Evolutionary conservation across 92 coral and sea anemone species (phyloP).

Genomic region (Hydrozoanthus gracilis): DNA sequence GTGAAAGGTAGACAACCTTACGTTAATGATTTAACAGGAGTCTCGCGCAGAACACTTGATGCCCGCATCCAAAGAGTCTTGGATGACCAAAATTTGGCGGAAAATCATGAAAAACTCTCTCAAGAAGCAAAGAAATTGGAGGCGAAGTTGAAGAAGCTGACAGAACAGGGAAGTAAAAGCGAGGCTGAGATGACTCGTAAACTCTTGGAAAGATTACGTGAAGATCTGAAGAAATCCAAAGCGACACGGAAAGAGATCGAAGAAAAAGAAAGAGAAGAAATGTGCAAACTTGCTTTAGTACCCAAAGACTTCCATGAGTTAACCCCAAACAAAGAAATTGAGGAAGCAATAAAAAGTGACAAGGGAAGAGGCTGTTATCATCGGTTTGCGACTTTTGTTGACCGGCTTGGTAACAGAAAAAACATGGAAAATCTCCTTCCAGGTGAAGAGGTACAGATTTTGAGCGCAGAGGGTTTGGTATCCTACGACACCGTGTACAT

Average conservation of each 20-base stretch:
- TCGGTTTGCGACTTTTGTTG: slow-evolving; percentile 46
- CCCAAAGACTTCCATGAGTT: too few relatives aligned
- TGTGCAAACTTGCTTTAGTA: too few relatives aligned
- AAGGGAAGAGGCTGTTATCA: slow-evolving; percentile 29
- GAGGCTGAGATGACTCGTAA: too few relatives aligned
- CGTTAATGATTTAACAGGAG: slow-evolving; percentile 25
- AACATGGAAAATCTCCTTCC: slow-evolving; percentile 17
- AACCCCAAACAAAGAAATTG: too few relatives aligned
- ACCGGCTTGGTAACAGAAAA: not conserved
- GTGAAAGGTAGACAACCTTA: slow-evolving; percentile 20
- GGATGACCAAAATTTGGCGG: slow-evolving; percentile 14
- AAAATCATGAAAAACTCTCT: not conserved
- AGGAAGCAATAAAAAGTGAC: not conserved
- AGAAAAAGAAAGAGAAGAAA: too few relatives aligned
- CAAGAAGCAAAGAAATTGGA: not conserved
- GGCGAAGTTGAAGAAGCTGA: not conserved
- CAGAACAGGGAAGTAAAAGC: too few relatives aligned
- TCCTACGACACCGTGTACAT: slow-evolving; percentile 12
- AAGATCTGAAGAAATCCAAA: too few relatives aligned
- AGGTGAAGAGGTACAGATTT: slow-evolving; percentile 48
- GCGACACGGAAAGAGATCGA: too few relatives aligned
- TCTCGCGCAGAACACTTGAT: slow-evolving; percentile 33
- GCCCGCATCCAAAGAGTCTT: slow-evolving; percentile 28
- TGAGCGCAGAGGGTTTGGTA: not conserved
- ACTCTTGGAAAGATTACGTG: too few relatives aligned